Evolutionary conservation across 2,797 vertebrate genomes (phyloP).

Genomic region (Rhodeus uyekii): DNA sequence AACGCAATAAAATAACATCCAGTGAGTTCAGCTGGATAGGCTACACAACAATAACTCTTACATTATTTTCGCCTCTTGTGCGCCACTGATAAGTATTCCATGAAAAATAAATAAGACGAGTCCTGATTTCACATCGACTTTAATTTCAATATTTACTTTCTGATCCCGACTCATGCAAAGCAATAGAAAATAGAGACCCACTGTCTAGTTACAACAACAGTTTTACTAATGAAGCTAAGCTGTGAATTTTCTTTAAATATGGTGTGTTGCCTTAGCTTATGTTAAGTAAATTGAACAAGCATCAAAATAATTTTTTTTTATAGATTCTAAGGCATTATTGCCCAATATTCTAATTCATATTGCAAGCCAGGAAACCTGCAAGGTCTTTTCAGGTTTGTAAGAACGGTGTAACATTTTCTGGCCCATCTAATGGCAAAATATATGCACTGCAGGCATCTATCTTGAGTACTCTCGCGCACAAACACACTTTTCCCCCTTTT

Average conservation of each 20-base stretch:
- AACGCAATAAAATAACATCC: too few species aligned
- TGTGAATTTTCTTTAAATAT: too few species aligned
- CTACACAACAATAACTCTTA: neutral
- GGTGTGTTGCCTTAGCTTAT: neutral
- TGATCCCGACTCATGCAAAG: too few species aligned
- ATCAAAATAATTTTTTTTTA: too few species aligned
- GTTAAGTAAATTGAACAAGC: neutral
- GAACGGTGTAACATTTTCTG: slow-evolving; percentile 3
- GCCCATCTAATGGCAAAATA: slow-evolving; percentile 35
- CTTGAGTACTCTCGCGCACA: slow-evolving; percentile 39
- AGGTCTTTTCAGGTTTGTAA: slow-evolving; percentile 10
- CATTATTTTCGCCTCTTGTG: neutral
- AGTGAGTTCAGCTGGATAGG: too few species aligned
- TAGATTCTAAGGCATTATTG: neutral
- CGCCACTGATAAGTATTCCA: neutral
- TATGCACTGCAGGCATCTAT: slow-evolving; percentile 37
- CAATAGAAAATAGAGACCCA: too few species aligned
- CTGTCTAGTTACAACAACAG: too few species aligned
- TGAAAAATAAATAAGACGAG: too few species aligned
- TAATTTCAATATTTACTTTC: too few species aligned
- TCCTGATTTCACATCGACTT: too few species aligned
- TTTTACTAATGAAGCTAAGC: too few species aligned
- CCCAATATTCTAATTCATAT: neutral
- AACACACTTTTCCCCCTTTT: slow-evolving; percentile 36
- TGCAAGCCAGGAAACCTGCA: neutral